Evolutionary conservation across 1,140 invertebrate genomes (phyloP), one percentile per base, ranked within the genome.

Genomic region (Macrobrachium nipponense): DNA sequence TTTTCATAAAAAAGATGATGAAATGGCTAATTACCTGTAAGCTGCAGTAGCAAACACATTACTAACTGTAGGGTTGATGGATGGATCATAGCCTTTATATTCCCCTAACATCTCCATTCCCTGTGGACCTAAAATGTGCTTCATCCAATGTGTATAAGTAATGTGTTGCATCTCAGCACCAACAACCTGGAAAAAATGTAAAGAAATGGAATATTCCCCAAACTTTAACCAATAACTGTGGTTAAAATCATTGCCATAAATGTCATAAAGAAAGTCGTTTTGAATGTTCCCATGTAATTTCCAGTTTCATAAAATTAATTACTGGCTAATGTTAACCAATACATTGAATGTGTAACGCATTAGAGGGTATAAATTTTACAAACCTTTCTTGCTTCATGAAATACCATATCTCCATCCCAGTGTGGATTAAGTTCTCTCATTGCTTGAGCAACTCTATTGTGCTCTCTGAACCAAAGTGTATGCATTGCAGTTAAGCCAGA

Each of bases 21-120:
- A 27, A 60, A 70, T 51, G 12, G 12, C 7, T 36, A 12, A n/a
- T 64, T 60, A 89, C 88, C 88, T 87, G 27, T 99, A 92, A 12
- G 98, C 98, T 59, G 97, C 98, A 0, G 98, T 98, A 2, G 98
- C 97, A 92, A 99, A 99, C 60, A 97, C 97, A 91, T 99, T 99
- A 0, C 96, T 94, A 89, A 99, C 96, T 7, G 94, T 94, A 3
- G 98, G 95, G 91, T 99, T 95, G 0, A 97, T 85, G 68, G 94
- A 92, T 0, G 96, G 93, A 89, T 94, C 92, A 90, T 99, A 99
- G 12, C 95, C 96, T 62, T 92, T 91, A 89, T 98, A 99, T 23
- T 92, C 88, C 0, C 96, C 96, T 17, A 99, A 90, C 90, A 95
- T 92, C 76, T 94, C 89, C 85, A 89, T 89, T 51, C 89, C 89